phyloP scores from a whole-genome alignment of 2,888 invertebrate genomes.

The Drosophila lacicola region DNA sequence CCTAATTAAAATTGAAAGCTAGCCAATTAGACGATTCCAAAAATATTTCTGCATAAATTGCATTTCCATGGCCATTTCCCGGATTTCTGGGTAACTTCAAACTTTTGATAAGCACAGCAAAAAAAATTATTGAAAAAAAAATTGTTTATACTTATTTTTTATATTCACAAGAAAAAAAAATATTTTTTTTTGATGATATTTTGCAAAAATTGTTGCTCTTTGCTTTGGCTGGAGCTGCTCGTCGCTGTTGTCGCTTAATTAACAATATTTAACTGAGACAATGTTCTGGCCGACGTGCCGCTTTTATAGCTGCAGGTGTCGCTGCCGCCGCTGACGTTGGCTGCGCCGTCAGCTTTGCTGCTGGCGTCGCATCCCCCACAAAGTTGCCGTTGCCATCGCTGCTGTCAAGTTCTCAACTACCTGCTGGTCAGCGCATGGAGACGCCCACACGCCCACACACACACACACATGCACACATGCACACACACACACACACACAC shows the following conservation, averaged over 20 bases:
- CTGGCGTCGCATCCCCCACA: slow-evolving; percentile 48
- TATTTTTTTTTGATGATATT: background rate
- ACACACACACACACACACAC: background rate
- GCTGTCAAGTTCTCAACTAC: slow-evolving; percentile 39
- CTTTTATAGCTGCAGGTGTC: slow-evolving; percentile 74
- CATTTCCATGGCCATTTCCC: too few species aligned
- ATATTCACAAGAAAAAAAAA: slow-evolving; percentile 33
- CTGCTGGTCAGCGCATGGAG: slow-evolving; percentile 6
- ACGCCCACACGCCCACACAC: slow-evolving; percentile 10
- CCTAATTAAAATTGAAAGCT: background rate
- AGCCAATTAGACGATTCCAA: background rate
- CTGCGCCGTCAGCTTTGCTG: slow-evolving; percentile 17
- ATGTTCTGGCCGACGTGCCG: slow-evolving; percentile 51
- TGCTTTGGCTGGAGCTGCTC: slow-evolving; percentile 15
- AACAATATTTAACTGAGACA: slow-evolving; percentile 78
- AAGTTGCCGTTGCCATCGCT: slow-evolving; percentile 16
- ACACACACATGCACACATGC: slow-evolving; percentile 2
- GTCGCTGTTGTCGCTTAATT: slow-evolving; percentile 65
- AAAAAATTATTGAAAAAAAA: slow-evolving; percentile 20
- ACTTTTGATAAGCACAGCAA: background rate
- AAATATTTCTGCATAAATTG: too few species aligned
- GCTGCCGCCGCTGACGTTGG: slow-evolving; percentile 19
- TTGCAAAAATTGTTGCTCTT: slow-evolving; percentile 4
- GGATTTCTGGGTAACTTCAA: background rate
- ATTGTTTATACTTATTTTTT: slow-evolving; percentile 2